A percentile compares a stretch with the other conserved stretches of the same genome.
phyloP scores from a whole-genome alignment of 2,797 vertebrate genomes.

The Miopithecus talapoin region DNA sequence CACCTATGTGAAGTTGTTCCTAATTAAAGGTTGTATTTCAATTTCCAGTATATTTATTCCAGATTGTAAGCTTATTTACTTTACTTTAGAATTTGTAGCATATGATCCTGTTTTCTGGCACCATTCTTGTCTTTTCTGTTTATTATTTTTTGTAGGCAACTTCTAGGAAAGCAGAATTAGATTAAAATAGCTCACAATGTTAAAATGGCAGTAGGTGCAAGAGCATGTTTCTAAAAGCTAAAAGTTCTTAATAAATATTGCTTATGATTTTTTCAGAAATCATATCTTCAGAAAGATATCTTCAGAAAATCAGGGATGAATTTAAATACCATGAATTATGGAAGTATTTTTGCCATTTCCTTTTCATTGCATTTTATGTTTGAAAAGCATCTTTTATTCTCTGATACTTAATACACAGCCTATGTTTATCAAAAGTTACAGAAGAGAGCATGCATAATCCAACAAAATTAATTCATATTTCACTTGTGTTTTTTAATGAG shows the following conservation, averaged over 20 bases:
- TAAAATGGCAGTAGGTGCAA: not conserved
- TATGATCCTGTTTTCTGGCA: not conserved
- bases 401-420: not conserved
- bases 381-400: conserved; percentile 20
- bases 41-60: not conserved
- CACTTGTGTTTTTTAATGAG: not conserved
- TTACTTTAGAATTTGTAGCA: conserved; percentile 7
- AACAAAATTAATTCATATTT: conserved; percentile 13
- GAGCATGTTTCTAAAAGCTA: not conserved
- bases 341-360: not conserved
- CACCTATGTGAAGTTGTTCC: not conserved
- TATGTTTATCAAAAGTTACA: conserved; percentile 28
- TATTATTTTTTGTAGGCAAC: not conserved
- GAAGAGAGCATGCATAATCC: not conserved
- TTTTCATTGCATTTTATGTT: not conserved
- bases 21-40: conserved; percentile 10
- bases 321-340: not conserved
- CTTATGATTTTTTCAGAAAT: not conserved
- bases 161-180: conserved; percentile 1
- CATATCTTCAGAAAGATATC: not conserved
- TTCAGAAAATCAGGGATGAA: not conserved
- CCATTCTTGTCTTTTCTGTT: conserved; percentile 5
- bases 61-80: not conserved
- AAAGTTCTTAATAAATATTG: conserved; percentile 6
- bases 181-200: conserved; percentile 21